phyloP scores from a whole-genome alignment of 1,140 invertebrate genomes.

The Campoletis sonorensis region DNA sequence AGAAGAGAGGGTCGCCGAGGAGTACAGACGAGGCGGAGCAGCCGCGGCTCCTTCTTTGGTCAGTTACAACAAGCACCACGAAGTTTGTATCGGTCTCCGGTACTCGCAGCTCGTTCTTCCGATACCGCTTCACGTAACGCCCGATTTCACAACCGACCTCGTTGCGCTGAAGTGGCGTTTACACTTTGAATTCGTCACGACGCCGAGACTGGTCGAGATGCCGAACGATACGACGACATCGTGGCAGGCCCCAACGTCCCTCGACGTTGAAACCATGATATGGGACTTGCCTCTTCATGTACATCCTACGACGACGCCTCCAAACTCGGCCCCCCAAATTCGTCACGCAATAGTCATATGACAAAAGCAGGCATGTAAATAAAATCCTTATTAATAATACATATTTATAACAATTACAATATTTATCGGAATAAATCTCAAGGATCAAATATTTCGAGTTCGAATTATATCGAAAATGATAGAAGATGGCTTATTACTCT shows the following conservation, averaged over 20 bases:
- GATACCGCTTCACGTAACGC: slow-evolving; percentile 95
- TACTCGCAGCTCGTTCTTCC: slow-evolving; percentile 94
- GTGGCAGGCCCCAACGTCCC: slow-evolving; percentile 89
- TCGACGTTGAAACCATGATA: slow-evolving; percentile 97
- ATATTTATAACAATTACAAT: no score
- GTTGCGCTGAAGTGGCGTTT: slow-evolving; percentile 94
- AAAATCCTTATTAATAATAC: no score
- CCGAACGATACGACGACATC: slow-evolving; percentile 77
- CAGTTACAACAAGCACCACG: slow-evolving; percentile 92
- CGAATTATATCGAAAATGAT: no score
- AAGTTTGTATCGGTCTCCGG: slow-evolving; percentile 91
- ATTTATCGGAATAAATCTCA: no score
- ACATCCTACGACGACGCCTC: slow-evolving; percentile 89
- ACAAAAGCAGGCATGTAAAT: slow-evolving; percentile 11
- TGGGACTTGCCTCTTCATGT: slow-evolving; percentile 97
- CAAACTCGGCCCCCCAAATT: slow-evolving; percentile 71
- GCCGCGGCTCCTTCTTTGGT: slow-evolving; percentile 76
- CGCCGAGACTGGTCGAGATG: slow-evolving; percentile 79
- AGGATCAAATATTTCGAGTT: no score
- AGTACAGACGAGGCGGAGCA: slow-evolving; percentile 79
- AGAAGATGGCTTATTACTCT: no score
- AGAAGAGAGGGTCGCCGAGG: slow-evolving; percentile 87
- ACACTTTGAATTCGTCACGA: slow-evolving; percentile 98
- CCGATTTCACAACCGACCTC: slow-evolving; percentile 91
- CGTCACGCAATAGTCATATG: slow-evolving; percentile 73